Base-by-base conservation (phyloP, 1,140 invertebrate species). In the Drosophila eugracilis region DNA sequence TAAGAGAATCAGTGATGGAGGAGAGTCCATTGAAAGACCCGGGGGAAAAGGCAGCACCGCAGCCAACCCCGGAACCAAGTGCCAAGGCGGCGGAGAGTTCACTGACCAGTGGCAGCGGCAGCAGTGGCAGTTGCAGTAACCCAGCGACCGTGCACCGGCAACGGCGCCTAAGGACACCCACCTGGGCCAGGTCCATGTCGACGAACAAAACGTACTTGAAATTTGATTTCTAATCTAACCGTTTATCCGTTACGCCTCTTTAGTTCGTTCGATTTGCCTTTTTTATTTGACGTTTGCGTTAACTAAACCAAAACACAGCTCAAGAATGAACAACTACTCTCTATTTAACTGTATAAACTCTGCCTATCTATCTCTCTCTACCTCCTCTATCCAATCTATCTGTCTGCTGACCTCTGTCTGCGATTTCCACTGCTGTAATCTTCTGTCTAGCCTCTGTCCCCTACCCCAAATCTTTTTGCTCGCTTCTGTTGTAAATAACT, bases 81-180 rank as follows among this genome's bases (percentile, higher is more conserved):
- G 53, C 32, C 71, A 41, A 57, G 49, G 71, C 66, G 36, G 70
- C 58, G 66, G 75, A 75, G 44, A 79, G 78, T 83, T 12, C 21
- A 7, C 81, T 67, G 10, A 6, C 21, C 30, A 55, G 49, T 30
- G 60, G 32, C 78, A 74, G 74, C 78, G 76, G 74, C 79, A 86
- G 84, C 77, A 89, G 88, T 88, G 89, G 84, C 85, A 91, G 88
- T 80, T 76, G 75, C 77, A 89, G 88, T 90, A 91, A 91, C 86
- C 90, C 89, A 89, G 86, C 89, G 81, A 89, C 88, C 85, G 78
- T 84, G 74, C 85, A 89, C 71, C 84, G 88, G 89, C 88, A 90
- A 92, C 93, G 94, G 92, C 94, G 94, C 83, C 94, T 95, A 91
- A 94, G 94, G 92, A 95, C 94, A 91, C 95, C 95, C 85, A 94